Base-by-base conservation (phyloP, 2,888 invertebrate species). In the Troglohyphantes excavatus region DNA sequence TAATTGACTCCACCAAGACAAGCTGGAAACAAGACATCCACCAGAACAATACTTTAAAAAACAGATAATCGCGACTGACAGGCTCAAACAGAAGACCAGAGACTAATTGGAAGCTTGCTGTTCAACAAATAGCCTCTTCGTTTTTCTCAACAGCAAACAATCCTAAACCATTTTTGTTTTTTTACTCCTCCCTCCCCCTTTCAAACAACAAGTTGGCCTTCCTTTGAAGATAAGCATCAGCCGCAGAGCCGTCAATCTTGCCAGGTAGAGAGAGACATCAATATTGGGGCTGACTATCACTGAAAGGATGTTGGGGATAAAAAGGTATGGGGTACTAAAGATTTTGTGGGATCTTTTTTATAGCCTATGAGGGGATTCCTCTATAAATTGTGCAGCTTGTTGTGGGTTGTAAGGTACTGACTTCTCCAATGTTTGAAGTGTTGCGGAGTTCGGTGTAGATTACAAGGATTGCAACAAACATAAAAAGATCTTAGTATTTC, bases 151-250 rank as follows among this genome's bases (percentile, higher is more conserved):
- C n/a, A n/a, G 17, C 17, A 53, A n/a, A 53, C 53, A n/a, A 13
- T 53, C 43, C 53, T 53, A 53, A 17, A 53, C 53, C 17, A 53
- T 43, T 72, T 72, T 29, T 53, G 26, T 26, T 27, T 67, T n/a
- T 67, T n/a, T 67, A 0, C 21, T 0, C 13, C 21, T n/a, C 68
- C 68, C 33, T 9, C 19, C 1, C 29, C 19, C 70, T 70, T 39
- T 21, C 19, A 43, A 72, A 75, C 65, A 9, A 33, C 26, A 29
- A 23, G 6, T 46, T 39, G 11, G 70, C 27, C 13, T 26, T 17
- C 11, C 46, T 79, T 86, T 86, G 86, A 46, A 86, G 86, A 86
- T 86, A 86, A 61, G 9, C 27, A 79, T 86, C 86, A 63, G 70
- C 86, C 86, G 86, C 72, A 29, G 7, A n/a, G 83, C 72, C 83